phyloP scores from a whole-genome alignment of 23 tunicate genomes.

The Pegea sp. region DNA sequence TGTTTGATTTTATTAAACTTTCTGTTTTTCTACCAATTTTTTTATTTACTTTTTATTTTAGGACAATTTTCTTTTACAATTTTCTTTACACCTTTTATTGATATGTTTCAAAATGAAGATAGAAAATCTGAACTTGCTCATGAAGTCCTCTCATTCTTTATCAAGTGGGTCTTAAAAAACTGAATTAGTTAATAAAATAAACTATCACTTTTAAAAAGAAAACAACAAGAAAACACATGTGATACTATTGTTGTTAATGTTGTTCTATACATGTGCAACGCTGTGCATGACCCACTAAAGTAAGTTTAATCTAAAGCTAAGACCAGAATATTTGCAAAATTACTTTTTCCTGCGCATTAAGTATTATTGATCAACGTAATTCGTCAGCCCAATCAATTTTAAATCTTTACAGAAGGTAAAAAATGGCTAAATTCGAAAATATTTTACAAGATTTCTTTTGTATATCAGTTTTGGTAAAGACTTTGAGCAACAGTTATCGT shows the following conservation, averaged over 20 bases:
- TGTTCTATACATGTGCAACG: slow-evolving; percentile 47
- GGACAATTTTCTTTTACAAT: slow-evolving; percentile 66
- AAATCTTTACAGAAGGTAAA: slow-evolving; percentile 46
- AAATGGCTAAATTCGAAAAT: no score
- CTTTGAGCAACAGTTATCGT: slow-evolving; percentile 77
- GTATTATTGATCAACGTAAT: slow-evolving; percentile 29
- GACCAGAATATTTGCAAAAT: no score
- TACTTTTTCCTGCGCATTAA: slow-evolving; percentile 26
- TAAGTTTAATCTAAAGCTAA: slow-evolving; percentile 10
- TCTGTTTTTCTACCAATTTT: neutral
- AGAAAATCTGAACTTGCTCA: slow-evolving; percentile 34
- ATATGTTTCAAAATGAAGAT: slow-evolving; percentile 83
- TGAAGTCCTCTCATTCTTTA: slow-evolving; percentile 13
- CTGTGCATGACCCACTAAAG: slow-evolving; percentile 73
- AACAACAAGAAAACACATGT: slow-evolving; percentile 7
- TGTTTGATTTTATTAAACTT: neutral
- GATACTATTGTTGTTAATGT: slow-evolving; percentile 60
- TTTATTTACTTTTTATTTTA: neutral
- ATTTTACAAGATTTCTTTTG: no score
- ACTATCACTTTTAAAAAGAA: no score
- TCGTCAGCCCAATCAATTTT: slow-evolving; percentile 26
- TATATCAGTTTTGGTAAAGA: slow-evolving; percentile 67
- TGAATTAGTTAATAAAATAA: no score
- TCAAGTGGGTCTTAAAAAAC: slow-evolving; percentile 2
- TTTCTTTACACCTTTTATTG: slow-evolving; percentile 78